A percentile compares a stretch with the other conserved stretches of the same genome.
Evolutionary conservation across 2,113 vertebrate species (phyloP).

Genomic region (Tachycineta bicolor): DNA sequence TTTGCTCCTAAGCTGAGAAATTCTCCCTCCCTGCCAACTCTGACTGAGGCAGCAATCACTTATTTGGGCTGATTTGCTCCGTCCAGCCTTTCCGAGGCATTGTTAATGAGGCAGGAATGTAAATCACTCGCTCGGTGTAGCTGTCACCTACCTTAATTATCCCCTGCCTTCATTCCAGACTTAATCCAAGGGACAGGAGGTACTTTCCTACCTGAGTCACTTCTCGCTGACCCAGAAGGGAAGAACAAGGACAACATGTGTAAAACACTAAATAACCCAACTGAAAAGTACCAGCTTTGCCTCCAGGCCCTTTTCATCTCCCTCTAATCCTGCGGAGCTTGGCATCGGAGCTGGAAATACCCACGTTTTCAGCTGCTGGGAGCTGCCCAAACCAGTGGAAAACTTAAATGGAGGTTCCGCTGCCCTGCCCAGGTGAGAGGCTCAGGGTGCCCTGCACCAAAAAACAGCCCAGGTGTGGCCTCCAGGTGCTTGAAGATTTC

Average conservation of each 20-base stretch:
- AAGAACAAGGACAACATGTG: not conserved
- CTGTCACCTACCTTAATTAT: conserved; percentile 32
- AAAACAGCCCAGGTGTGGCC: not conserved
- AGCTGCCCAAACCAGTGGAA: not conserved
- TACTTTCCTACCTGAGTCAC: conserved; percentile 13
- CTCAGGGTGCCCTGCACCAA: not conserved
- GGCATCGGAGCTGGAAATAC: not conserved
- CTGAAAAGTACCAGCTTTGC: not conserved
- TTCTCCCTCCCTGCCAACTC: not conserved
- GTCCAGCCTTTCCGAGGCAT: not conserved
- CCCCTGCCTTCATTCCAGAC: not conserved
- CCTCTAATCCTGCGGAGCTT: not conserved
- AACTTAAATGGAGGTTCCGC: not conserved
- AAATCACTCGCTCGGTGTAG: not conserved
- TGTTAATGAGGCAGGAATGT: not conserved
- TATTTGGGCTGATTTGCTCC: not conserved
- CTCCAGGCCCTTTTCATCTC: not conserved
- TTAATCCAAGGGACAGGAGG: not conserved
- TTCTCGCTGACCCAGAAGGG: not conserved
- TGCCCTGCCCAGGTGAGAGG: not conserved
- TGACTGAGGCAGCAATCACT: not conserved
- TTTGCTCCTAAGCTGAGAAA: not conserved
- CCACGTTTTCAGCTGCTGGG: accelerated
- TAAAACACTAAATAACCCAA: not conserved
- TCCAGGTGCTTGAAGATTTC: not conserved